These are phyloP conservation scores for Erethizon dorsatum DNA, from an alignment of 2,797 vertebrate species.

Conservation along the genomic window DNA sequence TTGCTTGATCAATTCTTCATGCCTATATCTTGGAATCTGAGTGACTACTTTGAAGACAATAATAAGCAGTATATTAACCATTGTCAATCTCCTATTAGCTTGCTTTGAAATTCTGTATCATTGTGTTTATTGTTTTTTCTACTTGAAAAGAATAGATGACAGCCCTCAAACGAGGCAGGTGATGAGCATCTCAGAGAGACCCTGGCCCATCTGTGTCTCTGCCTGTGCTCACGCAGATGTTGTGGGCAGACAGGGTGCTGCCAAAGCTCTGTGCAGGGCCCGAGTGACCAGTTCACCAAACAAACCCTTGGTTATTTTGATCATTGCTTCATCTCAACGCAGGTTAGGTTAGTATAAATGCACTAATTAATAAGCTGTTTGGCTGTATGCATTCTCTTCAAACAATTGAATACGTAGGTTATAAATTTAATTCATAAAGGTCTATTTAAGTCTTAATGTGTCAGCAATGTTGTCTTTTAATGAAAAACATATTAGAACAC, in stretches of 20 bases:
- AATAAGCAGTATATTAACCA: too few species aligned
- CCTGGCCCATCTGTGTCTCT: accelerated
- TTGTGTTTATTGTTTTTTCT: too few species aligned
- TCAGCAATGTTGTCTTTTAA: slow-evolving; percentile 26
- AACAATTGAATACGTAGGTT: not conserved
- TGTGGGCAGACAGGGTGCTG: not conserved
- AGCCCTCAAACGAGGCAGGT: not conserved
- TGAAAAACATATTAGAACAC: not conserved
- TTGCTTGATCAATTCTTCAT: too few species aligned
- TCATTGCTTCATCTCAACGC: not conserved
- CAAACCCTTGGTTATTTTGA: not conserved
- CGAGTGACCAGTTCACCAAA: not conserved
- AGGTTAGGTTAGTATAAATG: not conserved
- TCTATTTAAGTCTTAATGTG: not conserved
- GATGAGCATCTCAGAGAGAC: not conserved
- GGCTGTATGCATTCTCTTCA: slow-evolving; percentile 21
- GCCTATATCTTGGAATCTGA: too few species aligned
- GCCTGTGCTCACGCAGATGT: not conserved
- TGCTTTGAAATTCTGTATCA: too few species aligned
- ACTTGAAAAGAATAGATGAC: not conserved
- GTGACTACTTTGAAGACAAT: too few species aligned
- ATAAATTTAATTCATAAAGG: not conserved
- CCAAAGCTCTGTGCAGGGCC: not conserved
- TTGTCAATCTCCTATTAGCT: too few species aligned
- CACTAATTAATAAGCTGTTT: slow-evolving; percentile 42